A percentile compares a stretch with the other conserved stretches of the same genome.
Conservation (phyloP, 2,888 invertebrate genomes). For the Micropterix aruncella region DNA sequence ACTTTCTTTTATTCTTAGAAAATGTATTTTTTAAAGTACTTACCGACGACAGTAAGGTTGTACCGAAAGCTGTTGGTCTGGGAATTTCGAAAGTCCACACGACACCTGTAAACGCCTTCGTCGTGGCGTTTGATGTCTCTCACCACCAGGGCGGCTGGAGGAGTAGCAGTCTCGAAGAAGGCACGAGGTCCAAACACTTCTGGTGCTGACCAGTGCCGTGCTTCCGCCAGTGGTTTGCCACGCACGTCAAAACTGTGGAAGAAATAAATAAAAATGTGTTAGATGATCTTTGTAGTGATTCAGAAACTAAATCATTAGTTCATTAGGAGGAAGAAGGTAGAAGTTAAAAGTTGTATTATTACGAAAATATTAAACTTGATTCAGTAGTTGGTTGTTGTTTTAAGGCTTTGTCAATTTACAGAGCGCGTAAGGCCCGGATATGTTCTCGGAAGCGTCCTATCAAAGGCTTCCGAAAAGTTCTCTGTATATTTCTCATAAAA, state of each 20-base stretch:
- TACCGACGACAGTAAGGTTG: slow-evolving; percentile 82
- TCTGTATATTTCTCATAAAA: neutral
- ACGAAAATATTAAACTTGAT: too few species aligned
- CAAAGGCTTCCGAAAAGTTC: neutral
- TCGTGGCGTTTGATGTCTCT: slow-evolving; percentile 73
- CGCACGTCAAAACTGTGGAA: slow-evolving; percentile 72
- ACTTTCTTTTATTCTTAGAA: too few species aligned
- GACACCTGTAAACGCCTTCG: slow-evolving; percentile 80
- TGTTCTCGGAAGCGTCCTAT: neutral
- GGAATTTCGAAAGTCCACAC: slow-evolving; percentile 81
- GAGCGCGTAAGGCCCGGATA: neutral
- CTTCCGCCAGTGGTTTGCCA: slow-evolving; percentile 65
- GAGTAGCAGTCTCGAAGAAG: slow-evolving; percentile 64
- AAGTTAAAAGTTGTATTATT: too few species aligned
- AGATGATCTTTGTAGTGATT: too few species aligned
- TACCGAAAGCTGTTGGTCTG: slow-evolving; percentile 82
- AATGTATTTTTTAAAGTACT: too few species aligned
- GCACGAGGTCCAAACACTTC: slow-evolving; percentile 79
- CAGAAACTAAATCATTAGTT: too few species aligned
- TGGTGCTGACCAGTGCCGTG: slow-evolving; percentile 73
- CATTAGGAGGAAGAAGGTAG: too few species aligned
- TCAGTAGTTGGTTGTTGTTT: neutral
- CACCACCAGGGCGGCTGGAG: slow-evolving; percentile 64
- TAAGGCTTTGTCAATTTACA: neutral
- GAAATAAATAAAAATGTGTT: slow-evolving; percentile 10